Evolutionary conservation across 2,797 vertebrate species (phyloP), one percentile per base, ranked within the genome.

Genomic region (Phrynocephalus forsythii): DNA sequence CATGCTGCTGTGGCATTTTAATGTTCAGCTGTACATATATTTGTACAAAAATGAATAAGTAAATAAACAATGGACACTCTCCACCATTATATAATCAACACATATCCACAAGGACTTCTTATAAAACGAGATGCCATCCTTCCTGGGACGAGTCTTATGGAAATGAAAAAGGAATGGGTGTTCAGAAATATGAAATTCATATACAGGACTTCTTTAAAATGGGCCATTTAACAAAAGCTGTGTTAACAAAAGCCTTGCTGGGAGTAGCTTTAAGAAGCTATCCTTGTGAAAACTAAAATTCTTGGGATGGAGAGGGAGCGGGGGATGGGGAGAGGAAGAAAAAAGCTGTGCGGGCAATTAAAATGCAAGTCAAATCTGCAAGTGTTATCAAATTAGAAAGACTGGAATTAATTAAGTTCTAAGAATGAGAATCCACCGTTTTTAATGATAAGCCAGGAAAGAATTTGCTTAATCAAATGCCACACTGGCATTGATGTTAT

Each of bases 341-440:
- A 60, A 83, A 10, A 81, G 82, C 10, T 44, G 26, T 79, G 48
- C 10, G 91, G 66, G 68, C 3, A 83, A 84, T 94, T 91, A 89
- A 91, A 89, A 94, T 92, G 24, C 71, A 92, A 91, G 87, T 33
- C 72, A 75, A 91, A 91, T 85, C 68, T 86, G 16, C 38, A 89
- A 85, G 79, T 28, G 69, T 91, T 94, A 93, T 93, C 78, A 92
- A 92, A 94, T 92, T 88, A 87, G 79, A 88, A 90, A 87, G 86
- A 86, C 66, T 26, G 10, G 75, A 92, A 67, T 87, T 92, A 92
- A 93, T 93, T 92, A 90, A 87, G 30, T 88, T 91, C 75, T 89
- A 82, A 22, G 50, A 90, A 82, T 79, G 5, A 88, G 50, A 91
- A 91, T 87, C 44, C 52, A 85, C 86, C 85, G 69, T 88, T 88